These are phyloP conservation scores for Yasuhikotakia modesta DNA, from an alignment of 2,797 vertebrate species.

Conservation along the genomic window DNA sequence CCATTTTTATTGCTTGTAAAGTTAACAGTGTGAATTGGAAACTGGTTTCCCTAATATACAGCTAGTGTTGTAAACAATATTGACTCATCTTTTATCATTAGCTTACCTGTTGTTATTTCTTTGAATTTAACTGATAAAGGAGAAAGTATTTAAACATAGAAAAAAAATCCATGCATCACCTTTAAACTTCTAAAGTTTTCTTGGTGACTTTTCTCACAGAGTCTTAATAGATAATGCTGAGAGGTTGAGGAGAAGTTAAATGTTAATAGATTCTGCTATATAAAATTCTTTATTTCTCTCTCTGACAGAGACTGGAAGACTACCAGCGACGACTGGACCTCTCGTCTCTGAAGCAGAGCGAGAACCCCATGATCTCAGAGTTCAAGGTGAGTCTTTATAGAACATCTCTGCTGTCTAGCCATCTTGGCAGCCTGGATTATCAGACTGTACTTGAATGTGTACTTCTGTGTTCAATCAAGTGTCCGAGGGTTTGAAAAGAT, in stretches of 20 bases:
- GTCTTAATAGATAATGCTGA: neutral
- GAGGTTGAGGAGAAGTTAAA: constrained; percentile 1
- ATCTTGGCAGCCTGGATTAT: neutral
- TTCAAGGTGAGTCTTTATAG: constrained; percentile 79
- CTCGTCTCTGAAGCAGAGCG: constrained; percentile 89
- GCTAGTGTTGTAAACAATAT: neutral
- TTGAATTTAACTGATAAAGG: neutral
- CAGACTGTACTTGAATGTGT: neutral
- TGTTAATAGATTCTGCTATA: constrained; percentile 32
- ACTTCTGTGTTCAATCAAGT: neutral
- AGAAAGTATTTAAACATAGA: neutral
- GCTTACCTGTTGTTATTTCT: neutral
- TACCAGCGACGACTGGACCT: constrained; percentile 93
- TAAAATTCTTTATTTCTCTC: neutral
- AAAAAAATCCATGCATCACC: neutral
- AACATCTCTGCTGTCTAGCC: neutral
- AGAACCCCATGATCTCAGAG: constrained; percentile 91
- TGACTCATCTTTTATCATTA: neutral
- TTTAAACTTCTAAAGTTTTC: neutral
- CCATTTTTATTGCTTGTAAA: neutral
- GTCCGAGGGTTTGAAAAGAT: neutral
- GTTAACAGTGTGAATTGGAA: too few relatives aligned
- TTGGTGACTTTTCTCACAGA: neutral
- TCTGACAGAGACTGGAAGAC: constrained; percentile 85
- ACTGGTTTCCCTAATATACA: neutral